Percentiles rank a stretch among this genome's conserved stretches.
These are phyloP conservation scores for Austrolebias charrua DNA, from an alignment of 2,797 vertebrate species.

Conservation along the genomic window DNA sequence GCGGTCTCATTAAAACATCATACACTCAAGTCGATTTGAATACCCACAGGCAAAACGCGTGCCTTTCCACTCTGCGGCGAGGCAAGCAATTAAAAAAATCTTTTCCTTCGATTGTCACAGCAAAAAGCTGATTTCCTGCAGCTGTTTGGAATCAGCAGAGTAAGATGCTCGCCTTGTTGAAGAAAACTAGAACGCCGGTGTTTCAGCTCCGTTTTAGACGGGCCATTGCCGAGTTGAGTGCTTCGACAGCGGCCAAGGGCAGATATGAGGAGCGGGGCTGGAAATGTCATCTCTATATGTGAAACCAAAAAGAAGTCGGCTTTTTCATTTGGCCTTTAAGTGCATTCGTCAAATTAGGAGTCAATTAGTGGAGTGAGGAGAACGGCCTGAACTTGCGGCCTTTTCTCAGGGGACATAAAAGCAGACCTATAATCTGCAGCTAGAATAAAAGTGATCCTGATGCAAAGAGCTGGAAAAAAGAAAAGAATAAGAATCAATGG, in stretches of 20 bases:
- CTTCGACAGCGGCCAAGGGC: conserved; percentile 44
- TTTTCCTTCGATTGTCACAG: conserved; percentile 67
- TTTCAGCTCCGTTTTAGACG: conserved; percentile 23
- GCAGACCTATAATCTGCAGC: conserved; percentile 59
- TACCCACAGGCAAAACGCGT: conserved; percentile 47
- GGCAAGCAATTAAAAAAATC: conserved; percentile 73
- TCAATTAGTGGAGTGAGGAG: conserved; percentile 71
- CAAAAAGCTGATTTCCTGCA: conserved; percentile 58
- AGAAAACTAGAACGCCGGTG: conserved; percentile 17
- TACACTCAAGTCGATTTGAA: conserved; percentile 53
- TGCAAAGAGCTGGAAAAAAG: conserved; percentile 40
- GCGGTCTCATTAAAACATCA: conserved; percentile 71
- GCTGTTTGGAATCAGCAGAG: conserved; percentile 50
- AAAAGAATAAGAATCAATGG: conserved; percentile 47
- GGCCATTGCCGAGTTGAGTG: conserved; percentile 14
- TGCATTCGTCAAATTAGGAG: conserved; percentile 74
- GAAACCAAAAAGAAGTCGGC: conserved; percentile 38
- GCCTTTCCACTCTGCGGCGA: conserved; percentile 47
- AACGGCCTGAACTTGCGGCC: conserved; percentile 57
- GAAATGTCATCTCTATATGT: conserved; percentile 1
- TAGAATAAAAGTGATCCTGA: conserved; percentile 66
- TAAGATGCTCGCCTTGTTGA: conserved; percentile 26
- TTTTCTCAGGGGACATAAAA: conserved; percentile 64
- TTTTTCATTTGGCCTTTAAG: conserved; percentile 62
- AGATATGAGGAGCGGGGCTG: conserved; percentile 3